A percentile compares a stretch with the other conserved stretches of the same genome.
Evolutionary conservation across 2,797 vertebrate genomes (phyloP).

Genomic region (Brotula barbata): DNA sequence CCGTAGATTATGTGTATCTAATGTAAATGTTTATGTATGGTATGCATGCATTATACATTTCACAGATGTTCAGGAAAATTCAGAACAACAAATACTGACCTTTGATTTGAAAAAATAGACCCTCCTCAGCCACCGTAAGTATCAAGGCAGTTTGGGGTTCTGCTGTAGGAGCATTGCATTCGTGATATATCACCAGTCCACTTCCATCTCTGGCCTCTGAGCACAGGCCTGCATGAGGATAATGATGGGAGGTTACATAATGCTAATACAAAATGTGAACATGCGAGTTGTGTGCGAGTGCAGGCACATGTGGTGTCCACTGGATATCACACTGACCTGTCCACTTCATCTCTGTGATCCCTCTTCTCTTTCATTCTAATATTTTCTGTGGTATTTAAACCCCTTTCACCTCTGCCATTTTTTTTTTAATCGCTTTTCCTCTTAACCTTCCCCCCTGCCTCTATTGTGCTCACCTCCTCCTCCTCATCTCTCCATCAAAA

Average conservation of each 20-base stretch:
- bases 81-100: slow-evolving; percentile 12
- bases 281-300: slow-evolving; percentile 5
- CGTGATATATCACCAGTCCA: slow-evolving; percentile 41
- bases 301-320: slow-evolving; percentile 2
- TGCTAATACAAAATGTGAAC: slow-evolving; percentile 32
- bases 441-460: neutral
- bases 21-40: slow-evolving; percentile 36
- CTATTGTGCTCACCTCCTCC: neutral
- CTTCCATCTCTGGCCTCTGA: slow-evolving; percentile 20
- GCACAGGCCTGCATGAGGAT: slow-evolving; percentile 28
- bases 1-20: slow-evolving; percentile 43
- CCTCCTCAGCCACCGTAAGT: slow-evolving; percentile 53
- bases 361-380: no score
- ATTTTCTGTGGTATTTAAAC: no score
- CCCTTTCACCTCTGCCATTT: slow-evolving; percentile 57
- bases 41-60: slow-evolving; percentile 25
- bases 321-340: slow-evolving; percentile 54
- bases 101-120: slow-evolving; percentile 34
- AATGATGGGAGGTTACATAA: slow-evolving; percentile 30
- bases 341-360: no score
- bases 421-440: neutral
- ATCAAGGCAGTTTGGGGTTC: slow-evolving; percentile 58
- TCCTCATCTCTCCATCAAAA: slow-evolving; percentile 11
- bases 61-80: slow-evolving; percentile 39
- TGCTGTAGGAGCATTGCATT: slow-evolving; percentile 49